Evolutionary conservation across 2,797 vertebrate species (phyloP).

Genomic region (Protonibea diacanthus): DNA sequence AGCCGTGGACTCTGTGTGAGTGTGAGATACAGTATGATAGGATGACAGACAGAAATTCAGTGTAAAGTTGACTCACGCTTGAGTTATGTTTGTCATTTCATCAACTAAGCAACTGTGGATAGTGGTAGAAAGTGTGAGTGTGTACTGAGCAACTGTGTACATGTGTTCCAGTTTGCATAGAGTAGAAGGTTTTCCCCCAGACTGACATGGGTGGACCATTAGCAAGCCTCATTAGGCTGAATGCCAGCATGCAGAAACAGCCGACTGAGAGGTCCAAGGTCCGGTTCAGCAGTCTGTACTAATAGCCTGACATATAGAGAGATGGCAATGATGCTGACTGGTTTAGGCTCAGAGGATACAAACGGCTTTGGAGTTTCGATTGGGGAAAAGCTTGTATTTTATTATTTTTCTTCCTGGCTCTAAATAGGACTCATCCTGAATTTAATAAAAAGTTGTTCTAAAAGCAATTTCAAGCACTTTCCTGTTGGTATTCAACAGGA

Average conservation of each 20-base stretch:
- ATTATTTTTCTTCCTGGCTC: background rate
- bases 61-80: slow-evolving; percentile 32
- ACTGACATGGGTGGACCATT: slow-evolving; percentile 68
- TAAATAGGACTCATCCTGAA: background rate
- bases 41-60: slow-evolving; percentile 24
- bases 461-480: background rate
- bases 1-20: background rate
- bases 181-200: slow-evolving; percentile 36
- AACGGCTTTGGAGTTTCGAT: slow-evolving; percentile 12
- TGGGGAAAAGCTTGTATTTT: background rate
- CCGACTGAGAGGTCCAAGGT: slow-evolving; percentile 56
- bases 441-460: background rate
- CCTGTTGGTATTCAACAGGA: background rate
- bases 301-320: slow-evolving; percentile 36
- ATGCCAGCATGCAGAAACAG: slow-evolving; percentile 48
- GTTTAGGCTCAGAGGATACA: slow-evolving; percentile 2
- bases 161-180: slow-evolving; percentile 55
- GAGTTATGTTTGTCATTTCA: slow-evolving; percentile 33
- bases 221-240: slow-evolving; percentile 74
- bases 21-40: slow-evolving; percentile 13
- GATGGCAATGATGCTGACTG: slow-evolving; percentile 39
- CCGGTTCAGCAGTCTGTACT: slow-evolving; percentile 57
- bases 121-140: slow-evolving; percentile 22
- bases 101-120: slow-evolving; percentile 28
- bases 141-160: slow-evolving; percentile 18